A percentile compares a stretch with the other conserved stretches of the same genome.
Evolutionary conservation across 2,113 vertebrate species (phyloP).

Genomic region (Sebastes schlegelii): DNA sequence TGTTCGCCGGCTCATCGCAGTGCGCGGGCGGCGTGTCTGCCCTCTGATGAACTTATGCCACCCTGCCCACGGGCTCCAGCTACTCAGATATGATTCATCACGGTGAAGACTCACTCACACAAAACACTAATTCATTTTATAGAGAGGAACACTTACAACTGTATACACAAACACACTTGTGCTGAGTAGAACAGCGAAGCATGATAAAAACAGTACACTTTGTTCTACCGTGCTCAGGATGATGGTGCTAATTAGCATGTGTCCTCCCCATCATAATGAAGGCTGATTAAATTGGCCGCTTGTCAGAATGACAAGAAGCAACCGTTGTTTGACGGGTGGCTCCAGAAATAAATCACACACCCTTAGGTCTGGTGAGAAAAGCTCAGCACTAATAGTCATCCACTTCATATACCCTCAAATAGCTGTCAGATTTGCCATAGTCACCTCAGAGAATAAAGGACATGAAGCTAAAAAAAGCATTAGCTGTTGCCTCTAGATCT

Average conservation of each 20-base stretch:
- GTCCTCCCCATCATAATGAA: conserved; percentile 57
- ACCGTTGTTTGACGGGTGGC: conserved; percentile 49
- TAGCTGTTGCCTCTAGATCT: not conserved
- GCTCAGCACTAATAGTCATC: conserved; percentile 16
- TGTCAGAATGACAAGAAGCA: conserved; percentile 49
- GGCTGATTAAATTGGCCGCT: conserved; percentile 60
- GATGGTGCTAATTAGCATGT: conserved; percentile 66
- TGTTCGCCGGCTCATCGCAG: conserved; percentile 33
- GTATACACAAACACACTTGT: not conserved
- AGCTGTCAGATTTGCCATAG: not conserved
- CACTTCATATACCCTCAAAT: conserved; percentile 1
- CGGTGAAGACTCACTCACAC: conserved; percentile 15
- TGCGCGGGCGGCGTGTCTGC: conserved; percentile 54
- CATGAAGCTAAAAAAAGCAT: not conserved
- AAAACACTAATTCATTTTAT: not conserved
- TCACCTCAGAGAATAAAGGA: not conserved
- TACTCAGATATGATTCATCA: conserved; percentile 58
- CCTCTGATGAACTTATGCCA: conserved; percentile 57
- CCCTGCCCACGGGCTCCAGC: conserved; percentile 51
- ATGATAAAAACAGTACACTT: conserved; percentile 17
- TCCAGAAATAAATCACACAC: conserved; percentile 50
- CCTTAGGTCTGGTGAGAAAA: conserved; percentile 42
- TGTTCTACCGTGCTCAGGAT: conserved; percentile 27
- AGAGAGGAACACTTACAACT: not conserved
- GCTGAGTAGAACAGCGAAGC: conserved; percentile 1